Percentiles rank a stretch among this genome's conserved stretches.
These are phyloP conservation scores for Pseudopodoces humilis DNA, from an alignment of 2,113 vertebrate species.

Conservation along the genomic window DNA sequence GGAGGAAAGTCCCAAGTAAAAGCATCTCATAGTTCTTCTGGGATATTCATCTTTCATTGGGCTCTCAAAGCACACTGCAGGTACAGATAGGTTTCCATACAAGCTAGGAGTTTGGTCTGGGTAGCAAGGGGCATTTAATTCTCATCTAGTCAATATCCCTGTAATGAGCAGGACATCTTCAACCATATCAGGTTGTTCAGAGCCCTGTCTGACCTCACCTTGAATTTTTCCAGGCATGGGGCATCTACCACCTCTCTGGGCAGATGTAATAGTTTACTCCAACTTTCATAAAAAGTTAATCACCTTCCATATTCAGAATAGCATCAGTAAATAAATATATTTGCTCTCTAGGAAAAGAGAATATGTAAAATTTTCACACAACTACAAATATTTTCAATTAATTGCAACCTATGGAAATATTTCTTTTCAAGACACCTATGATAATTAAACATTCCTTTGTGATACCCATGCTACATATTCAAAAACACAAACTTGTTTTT, in stretches of 20 bases:
- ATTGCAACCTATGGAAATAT: neutral
- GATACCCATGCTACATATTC: neutral
- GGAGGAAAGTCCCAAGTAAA: neutral
- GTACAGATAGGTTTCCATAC: neutral
- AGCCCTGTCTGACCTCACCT: fast-evolving
- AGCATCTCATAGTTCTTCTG: neutral
- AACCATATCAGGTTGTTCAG: neutral
- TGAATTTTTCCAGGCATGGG: neutral
- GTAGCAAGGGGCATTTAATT: neutral
- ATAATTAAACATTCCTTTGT: neutral
- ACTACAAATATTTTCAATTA: neutral
- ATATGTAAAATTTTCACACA: neutral
- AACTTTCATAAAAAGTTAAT: neutral
- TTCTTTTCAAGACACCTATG: neutral
- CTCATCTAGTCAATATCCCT: neutral
- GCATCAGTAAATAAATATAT: neutral
- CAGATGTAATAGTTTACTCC: neutral
- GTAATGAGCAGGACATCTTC: neutral
- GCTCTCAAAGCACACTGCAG: neutral
- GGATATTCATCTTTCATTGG: neutral
- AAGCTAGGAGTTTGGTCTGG: neutral
- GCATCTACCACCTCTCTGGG: neutral
- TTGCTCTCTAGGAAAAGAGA: neutral
- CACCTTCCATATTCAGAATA: neutral
- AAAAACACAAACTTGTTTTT: neutral